A percentile compares a stretch with the other conserved stretches of the same genome.
Conservation (phyloP, 1,140 invertebrate genomes). For the Sipha flava region DNA sequence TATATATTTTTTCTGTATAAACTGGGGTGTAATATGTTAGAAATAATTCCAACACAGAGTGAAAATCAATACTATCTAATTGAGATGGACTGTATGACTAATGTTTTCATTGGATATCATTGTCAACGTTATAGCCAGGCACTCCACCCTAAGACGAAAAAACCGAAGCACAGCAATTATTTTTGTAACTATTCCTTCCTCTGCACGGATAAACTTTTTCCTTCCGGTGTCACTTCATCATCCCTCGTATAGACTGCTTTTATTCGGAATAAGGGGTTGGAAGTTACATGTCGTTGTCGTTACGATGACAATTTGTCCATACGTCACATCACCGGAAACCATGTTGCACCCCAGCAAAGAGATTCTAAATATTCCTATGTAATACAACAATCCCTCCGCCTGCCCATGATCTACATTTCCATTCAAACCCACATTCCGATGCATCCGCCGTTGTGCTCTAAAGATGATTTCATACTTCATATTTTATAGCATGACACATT, state of each 20-base stretch:
- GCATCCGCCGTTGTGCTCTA: neutral
- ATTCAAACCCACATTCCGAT: neutral
- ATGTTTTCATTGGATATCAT: constrained; percentile 1
- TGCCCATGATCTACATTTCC: neutral
- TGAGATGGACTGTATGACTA: neutral
- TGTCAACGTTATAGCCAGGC: neutral
- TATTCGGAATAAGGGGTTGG: constrained; percentile 10
- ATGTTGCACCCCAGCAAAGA: neutral
- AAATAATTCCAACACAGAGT: no score
- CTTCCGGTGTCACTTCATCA: constrained; percentile 23
- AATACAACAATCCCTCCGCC: neutral
- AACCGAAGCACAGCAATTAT: constrained; percentile 11
- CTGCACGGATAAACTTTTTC: constrained; percentile 24
- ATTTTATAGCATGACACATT: neutral
- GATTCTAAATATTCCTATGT: neutral
- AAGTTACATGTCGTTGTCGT: constrained; percentile 16
- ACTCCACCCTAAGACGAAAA: neutral
- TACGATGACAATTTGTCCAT: constrained; percentile 26
- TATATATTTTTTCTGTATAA: no score
- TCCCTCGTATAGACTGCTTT: constrained; percentile 5
- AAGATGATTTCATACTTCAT: neutral
- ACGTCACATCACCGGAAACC: constrained; percentile 27
- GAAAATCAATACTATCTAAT: neutral
- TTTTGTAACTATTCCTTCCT: constrained; percentile 2
- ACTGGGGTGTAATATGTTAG: no score